Percentiles rank a stretch among this genome's conserved stretches.
Evolutionary conservation across 2,797 vertebrate species (phyloP).

Genomic region (Lepilemur ruficaudatus): DNA sequence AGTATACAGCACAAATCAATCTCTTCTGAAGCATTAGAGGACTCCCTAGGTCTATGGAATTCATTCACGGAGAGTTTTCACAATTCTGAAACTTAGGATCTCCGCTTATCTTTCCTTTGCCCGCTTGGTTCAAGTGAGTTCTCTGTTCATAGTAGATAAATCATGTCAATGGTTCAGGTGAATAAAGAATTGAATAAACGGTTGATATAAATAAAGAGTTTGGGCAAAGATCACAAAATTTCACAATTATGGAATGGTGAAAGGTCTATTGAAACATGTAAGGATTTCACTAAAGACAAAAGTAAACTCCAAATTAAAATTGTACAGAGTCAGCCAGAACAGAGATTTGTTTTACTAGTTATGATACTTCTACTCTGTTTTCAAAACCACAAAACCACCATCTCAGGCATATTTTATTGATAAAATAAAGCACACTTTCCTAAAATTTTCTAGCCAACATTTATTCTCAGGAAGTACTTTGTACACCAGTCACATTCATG

Average conservation of each 20-base stretch:
- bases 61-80: neutral
- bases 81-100: neutral
- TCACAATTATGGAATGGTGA: neutral
- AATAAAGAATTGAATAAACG: neutral
- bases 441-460: conserved; percentile 44
- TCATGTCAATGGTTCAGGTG: neutral
- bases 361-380: neutral
- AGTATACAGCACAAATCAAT: neutral
- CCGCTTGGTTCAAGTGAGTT: neutral
- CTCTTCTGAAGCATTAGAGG: neutral
- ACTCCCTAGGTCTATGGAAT: neutral
- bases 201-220: neutral
- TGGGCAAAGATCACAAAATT: neutral
- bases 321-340: neutral
- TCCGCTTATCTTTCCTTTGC: neutral
- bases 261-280: neutral
- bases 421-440: conserved; percentile 57
- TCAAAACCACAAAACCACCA: neutral
- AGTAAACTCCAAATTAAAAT: conserved; percentile 4
- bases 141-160: neutral
- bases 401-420: neutral
- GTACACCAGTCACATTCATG: conserved; percentile 46
- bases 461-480: conserved; percentile 31
- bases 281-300: neutral
- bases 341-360: neutral